These are phyloP conservation scores for Melanostoma scalare DNA, from an alignment of 2,888 invertebrate species.

Conservation along the genomic window DNA sequence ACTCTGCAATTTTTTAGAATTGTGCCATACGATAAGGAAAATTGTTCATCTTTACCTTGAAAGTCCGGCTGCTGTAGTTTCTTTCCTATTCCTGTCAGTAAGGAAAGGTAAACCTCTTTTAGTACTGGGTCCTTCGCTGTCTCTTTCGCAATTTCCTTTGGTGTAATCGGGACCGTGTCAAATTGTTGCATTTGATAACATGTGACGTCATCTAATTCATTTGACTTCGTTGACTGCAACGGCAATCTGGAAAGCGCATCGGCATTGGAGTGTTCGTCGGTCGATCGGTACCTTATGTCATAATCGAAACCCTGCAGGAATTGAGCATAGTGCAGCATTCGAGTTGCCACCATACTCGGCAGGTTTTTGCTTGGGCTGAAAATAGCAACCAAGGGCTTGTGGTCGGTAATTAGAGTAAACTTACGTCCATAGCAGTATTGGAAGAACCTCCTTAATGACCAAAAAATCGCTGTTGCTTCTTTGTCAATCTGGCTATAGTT, in stretches of 20 bases:
- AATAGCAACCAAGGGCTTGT: no score
- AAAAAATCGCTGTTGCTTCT: no score
- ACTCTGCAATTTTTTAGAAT: slow-evolving; percentile 26
- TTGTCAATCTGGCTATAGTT: no score
- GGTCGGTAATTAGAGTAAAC: no score
- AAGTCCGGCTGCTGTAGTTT: not conserved
- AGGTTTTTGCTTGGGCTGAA: no score
- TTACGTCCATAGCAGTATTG: no score
- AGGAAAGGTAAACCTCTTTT: slow-evolving; percentile 7
- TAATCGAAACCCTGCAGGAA: slow-evolving; percentile 34
- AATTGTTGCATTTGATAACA: slow-evolving; percentile 26
- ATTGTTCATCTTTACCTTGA: slow-evolving; percentile 32
- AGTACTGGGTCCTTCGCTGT: slow-evolving; percentile 17
- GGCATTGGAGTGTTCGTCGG: slow-evolving; percentile 15
- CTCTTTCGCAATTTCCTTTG: slow-evolving; percentile 14
- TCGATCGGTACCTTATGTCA: slow-evolving; percentile 29
- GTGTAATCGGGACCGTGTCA: slow-evolving; percentile 18
- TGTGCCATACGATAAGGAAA: slow-evolving; percentile 16
- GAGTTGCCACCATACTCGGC: not conserved
- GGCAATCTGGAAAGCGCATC: slow-evolving; percentile 29
- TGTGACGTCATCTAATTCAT: slow-evolving; percentile 4
- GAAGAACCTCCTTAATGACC: no score
- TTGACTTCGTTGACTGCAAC: not conserved
- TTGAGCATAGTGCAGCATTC: slow-evolving; percentile 30
- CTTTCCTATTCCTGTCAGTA: not conserved